Evolutionary conservation across 2,113 vertebrate species (phyloP).

Genomic region (human): GRCh38 chr9:100623501-100624000

Average conservation of each 20-base stretch:
- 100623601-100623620: neutral
- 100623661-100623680: neutral
- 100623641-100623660: conserved; percentile 1
- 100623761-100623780: neutral
- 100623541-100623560: too few relatives aligned
- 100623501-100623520: too few relatives aligned
- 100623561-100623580: too few relatives aligned
- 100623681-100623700: neutral
- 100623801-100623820: neutral
- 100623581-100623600: too few relatives aligned
- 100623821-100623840: neutral
- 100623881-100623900: neutral
- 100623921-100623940: neutral
- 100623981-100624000: neutral
- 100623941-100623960: neutral
- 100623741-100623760: neutral
- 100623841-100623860: neutral
- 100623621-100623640: neutral
- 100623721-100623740: too few relatives aligned
- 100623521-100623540: too few relatives aligned
- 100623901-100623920: neutral
- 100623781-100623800: neutral
- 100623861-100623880: neutral
- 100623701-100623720: neutral
- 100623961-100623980: neutral